A percentile compares a stretch with the other conserved stretches of the same genome.
phyloP scores from a whole-genome alignment of 37 sponge, comb jelly and placozoan species.

The Crambe crambe region DNA sequence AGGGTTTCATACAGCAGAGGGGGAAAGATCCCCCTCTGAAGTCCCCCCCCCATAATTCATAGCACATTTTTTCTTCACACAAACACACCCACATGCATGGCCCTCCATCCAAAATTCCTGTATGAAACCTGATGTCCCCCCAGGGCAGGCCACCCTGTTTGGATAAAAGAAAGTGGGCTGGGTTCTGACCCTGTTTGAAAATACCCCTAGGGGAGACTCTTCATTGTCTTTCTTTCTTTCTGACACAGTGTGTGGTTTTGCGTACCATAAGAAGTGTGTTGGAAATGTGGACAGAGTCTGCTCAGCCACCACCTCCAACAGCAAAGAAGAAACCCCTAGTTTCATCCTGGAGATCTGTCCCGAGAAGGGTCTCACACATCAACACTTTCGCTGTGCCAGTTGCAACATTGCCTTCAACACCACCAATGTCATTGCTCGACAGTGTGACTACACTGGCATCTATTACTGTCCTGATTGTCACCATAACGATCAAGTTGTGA shows the following conservation, averaged over 20 bases:
- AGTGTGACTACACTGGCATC: constrained; percentile 93
- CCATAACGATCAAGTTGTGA: constrained; percentile 64
- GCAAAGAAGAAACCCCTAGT: constrained; percentile 1
- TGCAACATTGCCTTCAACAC: constrained; percentile 71
- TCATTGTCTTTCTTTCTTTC: no score
- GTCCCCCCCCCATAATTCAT: no score
- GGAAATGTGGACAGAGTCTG: background rate
- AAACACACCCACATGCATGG: no score
- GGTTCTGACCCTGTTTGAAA: no score
- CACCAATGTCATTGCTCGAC: constrained; percentile 37
- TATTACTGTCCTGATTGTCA: constrained; percentile 91
- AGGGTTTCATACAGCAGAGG: no score
- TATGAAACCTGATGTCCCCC: no score
- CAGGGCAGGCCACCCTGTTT: no score
- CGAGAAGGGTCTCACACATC: constrained; percentile 79
- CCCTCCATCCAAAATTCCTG: no score
- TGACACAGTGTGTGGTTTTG: constrained; percentile 12
- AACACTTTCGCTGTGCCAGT: constrained; percentile 87
- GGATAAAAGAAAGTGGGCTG: no score
- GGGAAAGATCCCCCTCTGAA: no score
- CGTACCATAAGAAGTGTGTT: constrained; percentile 21
- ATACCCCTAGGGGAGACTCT: no score
- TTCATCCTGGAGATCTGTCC: constrained; percentile 78
- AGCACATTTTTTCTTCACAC: no score
- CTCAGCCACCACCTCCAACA: background rate